Percentiles rank a stretch among this genome's conserved stretches.
Evolutionary conservation across 2,888 invertebrate species (phyloP).

Genomic region (Apotomis betuletana): DNA sequence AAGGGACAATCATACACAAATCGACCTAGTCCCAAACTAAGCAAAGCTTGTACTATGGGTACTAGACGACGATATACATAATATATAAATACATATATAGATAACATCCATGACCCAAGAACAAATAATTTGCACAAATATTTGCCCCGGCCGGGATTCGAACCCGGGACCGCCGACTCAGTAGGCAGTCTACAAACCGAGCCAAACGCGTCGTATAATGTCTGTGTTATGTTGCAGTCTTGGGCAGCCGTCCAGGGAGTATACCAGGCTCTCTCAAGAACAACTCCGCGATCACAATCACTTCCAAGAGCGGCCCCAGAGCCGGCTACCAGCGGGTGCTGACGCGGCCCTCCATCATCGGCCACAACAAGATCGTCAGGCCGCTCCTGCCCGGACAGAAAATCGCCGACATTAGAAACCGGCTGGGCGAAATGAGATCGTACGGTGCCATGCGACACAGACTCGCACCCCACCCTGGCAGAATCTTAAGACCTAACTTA

Average conservation of each 20-base stretch:
- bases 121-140: too few relatives aligned
- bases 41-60: too few relatives aligned
- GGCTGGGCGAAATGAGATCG: constrained; percentile 68
- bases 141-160: too few relatives aligned
- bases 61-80: too few relatives aligned
- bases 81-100: too few relatives aligned
- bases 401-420: constrained; percentile 71
- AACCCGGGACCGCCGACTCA: too few relatives aligned
- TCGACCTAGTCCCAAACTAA: too few relatives aligned
- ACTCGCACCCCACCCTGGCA: constrained; percentile 59
- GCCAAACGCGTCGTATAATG: too few relatives aligned
- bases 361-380: constrained; percentile 65
- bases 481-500: constrained; percentile 66
- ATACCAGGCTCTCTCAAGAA: constrained; percentile 83
- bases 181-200: too few relatives aligned
- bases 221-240: constrained; percentile 58
- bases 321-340: constrained; percentile 70
- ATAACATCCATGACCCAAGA: too few relatives aligned
- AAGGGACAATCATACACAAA: too few relatives aligned
- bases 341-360: constrained; percentile 65
- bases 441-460: constrained; percentile 67
- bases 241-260: constrained; percentile 69
- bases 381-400: constrained; percentile 72
- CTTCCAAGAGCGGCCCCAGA: constrained; percentile 76
- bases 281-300: constrained; percentile 84